Percentiles rank a stretch among this genome's conserved stretches.
These are phyloP conservation scores for Echinops telfairi DNA, from an alignment of 2,113 vertebrate species.

Conservation along the genomic window DNA sequence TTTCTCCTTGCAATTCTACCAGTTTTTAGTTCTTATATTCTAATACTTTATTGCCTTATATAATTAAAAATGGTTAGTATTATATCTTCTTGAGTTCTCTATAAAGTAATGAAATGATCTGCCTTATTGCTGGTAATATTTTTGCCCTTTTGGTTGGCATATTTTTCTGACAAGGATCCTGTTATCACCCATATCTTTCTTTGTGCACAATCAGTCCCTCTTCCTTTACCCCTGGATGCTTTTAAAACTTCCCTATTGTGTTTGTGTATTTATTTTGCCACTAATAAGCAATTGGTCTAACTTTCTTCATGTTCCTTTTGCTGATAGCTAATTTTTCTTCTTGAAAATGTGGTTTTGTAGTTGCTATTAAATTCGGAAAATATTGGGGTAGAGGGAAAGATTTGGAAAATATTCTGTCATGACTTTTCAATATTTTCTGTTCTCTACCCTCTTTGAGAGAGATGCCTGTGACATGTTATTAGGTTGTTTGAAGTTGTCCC, in stretches of 20 bases:
- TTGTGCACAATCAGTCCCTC: neutral
- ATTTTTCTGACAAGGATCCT: neutral
- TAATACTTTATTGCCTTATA: neutral
- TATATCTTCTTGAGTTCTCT: neutral
- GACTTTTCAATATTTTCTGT: conserved; percentile 17
- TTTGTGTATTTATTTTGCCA: neutral
- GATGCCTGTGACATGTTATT: neutral
- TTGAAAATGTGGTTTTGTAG: neutral
- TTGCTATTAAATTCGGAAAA: neutral
- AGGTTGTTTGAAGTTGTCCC: neutral
- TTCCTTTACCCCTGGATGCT: neutral
- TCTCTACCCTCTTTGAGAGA: neutral
- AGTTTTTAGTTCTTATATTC: neutral
- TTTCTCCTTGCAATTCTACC: neutral
- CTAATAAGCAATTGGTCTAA: neutral
- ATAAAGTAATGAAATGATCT: neutral
- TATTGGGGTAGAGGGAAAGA: no score
- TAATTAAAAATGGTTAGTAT: neutral
- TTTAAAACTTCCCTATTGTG: neutral
- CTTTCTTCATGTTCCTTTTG: neutral
- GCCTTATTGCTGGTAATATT: neutral
- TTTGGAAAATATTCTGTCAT: conserved; percentile 18
- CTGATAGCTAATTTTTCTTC: neutral
- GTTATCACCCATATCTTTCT: neutral
- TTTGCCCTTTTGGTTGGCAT: neutral